phyloP scores from a whole-genome alignment of 2,797 vertebrate genomes.

The Oreonectes daqikongensis region DNA sequence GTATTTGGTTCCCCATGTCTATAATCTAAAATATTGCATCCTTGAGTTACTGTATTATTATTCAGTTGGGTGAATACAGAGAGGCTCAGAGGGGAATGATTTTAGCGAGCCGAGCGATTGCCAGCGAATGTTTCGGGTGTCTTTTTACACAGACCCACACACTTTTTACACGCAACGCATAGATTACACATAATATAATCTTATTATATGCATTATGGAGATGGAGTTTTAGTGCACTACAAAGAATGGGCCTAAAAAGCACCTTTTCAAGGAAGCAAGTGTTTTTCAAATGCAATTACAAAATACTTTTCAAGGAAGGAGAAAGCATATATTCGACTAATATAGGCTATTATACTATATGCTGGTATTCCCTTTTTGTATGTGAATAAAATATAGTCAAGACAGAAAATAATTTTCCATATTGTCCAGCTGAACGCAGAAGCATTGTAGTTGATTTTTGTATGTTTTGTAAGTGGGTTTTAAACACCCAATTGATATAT shows the following conservation, averaged over 20 bases:
- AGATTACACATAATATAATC: conserved; percentile 18
- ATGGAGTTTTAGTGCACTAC: neutral
- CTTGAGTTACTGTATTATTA: conserved; percentile 9
- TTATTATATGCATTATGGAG: conserved; percentile 25
- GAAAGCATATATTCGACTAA: neutral
- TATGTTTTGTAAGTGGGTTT: neutral
- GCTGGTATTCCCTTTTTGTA: neutral
- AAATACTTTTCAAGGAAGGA: conserved; percentile 1
- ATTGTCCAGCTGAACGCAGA: too few species aligned
- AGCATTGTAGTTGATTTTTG: neutral
- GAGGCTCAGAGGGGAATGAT: neutral
- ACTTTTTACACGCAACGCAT: conserved; percentile 13
- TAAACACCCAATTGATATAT: too few species aligned
- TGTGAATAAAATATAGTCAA: neutral
- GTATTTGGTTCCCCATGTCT: neutral
- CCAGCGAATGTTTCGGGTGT: conserved; percentile 20
- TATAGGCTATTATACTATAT: neutral
- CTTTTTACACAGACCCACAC: conserved; percentile 53
- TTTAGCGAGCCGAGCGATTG: neutral
- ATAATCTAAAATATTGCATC: conserved; percentile 5
- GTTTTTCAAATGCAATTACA: conserved; percentile 24
- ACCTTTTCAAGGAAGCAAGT: conserved; percentile 20
- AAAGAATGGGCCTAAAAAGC: conserved; percentile 22
- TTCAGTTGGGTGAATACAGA: conserved; percentile 5
- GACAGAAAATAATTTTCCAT: neutral